Percentiles rank a stretch among this genome's conserved stretches.
Conservation (phyloP, 2,113 vertebrate species). For the Meles meles region DNA sequence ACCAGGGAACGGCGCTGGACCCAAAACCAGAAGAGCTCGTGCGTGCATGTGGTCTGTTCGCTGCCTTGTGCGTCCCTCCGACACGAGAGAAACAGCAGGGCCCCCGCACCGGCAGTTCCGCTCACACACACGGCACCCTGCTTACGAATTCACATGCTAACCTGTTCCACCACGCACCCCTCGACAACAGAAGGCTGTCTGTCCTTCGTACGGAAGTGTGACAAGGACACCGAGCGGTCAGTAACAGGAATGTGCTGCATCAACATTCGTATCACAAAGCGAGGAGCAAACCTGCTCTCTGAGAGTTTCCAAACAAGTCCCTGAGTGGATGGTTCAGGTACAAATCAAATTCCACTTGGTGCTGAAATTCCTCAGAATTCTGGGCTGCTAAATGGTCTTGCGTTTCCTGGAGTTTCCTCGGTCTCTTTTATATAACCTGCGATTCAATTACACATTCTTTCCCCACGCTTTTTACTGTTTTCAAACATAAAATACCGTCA, state of each 20-base stretch:
- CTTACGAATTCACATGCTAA: neutral
- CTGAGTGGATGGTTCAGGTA: neutral
- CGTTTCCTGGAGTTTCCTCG: neutral
- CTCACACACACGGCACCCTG: neutral
- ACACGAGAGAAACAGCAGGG: rapidly evolving
- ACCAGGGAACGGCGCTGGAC: neutral
- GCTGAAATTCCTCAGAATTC: neutral
- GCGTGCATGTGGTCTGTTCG: rapidly evolving
- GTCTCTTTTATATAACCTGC: neutral
- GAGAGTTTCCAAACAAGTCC: neutral
- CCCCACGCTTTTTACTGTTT: neutral
- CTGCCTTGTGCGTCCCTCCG: too few species aligned
- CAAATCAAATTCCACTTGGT: neutral
- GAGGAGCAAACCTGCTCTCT: neutral
- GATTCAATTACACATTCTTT: neutral
- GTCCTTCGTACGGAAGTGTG: neutral
- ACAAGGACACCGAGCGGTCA: neutral
- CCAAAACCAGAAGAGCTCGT: neutral
- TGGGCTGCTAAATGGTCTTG: neutral
- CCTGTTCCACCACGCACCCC: neutral
- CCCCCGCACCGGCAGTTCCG: rapidly evolving
- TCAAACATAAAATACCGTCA: neutral
- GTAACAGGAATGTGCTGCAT: neutral
- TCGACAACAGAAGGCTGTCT: neutral
- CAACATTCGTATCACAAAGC: neutral